Evolutionary conservation across 1,140 invertebrate species (phyloP).

Genomic region (Drosophila lacertosa): DNA sequence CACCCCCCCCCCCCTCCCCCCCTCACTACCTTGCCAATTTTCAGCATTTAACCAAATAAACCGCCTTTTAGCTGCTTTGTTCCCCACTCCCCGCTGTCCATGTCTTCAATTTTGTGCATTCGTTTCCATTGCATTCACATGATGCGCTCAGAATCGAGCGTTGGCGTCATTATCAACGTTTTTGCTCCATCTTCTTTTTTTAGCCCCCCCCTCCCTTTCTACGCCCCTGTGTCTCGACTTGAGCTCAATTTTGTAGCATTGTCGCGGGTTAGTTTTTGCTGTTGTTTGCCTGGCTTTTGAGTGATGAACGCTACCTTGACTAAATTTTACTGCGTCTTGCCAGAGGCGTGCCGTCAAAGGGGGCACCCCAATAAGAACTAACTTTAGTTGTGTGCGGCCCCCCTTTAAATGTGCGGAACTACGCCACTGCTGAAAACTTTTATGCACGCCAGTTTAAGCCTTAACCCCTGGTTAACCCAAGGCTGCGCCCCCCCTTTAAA

Average conservation of each 20-base stretch:
- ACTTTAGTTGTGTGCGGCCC: not conserved
- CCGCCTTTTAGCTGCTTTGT: constrained; percentile 17
- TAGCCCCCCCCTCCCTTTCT: not conserved
- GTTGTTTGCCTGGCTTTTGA: constrained; percentile 18
- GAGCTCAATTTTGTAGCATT: constrained; percentile 46
- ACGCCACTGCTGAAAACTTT: constrained; percentile 14
- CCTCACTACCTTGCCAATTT: constrained; percentile 58
- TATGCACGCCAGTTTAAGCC: not conserved
- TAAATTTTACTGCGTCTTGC: constrained; percentile 15
- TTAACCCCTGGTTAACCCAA: not conserved
- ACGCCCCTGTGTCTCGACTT: constrained; percentile 6
- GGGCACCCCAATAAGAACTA: not conserved
- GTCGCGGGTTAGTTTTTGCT: constrained; percentile 25
- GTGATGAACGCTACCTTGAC: constrained; percentile 44
- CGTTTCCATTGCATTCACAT: constrained; percentile 54
- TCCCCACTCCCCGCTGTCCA: not conserved
- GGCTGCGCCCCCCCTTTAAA: not conserved
- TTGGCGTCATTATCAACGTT: constrained; percentile 64
- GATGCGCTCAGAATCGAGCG: constrained; percentile 31
- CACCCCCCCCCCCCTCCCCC: not conserved
- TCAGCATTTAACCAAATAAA: constrained; percentile 81
- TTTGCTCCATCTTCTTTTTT: constrained; percentile 5
- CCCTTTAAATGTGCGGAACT: not conserved
- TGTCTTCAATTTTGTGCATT: constrained; percentile 23
- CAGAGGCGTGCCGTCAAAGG: constrained; percentile 3